Evolutionary conservation across 1,140 invertebrate genomes (phyloP), one percentile per base, ranked within the genome.

Genomic region (Eupristina koningsbergeri): DNA sequence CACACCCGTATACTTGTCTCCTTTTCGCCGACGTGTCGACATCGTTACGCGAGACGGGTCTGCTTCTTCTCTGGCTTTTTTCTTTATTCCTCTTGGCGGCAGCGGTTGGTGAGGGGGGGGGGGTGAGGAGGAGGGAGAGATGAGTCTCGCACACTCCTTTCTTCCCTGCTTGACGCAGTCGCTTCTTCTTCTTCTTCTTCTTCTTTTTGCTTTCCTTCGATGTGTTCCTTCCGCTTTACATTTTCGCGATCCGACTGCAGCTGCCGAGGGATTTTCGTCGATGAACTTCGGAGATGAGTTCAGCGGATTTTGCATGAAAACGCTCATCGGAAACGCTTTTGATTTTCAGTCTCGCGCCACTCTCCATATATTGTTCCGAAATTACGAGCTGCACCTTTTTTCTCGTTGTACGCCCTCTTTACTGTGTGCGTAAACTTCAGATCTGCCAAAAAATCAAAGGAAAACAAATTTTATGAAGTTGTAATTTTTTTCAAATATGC

Each of bases 31-130:
- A 17, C 50, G 50, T n/a, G 19, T 53, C 47, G 74, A 22, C 19
- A n/a, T 53, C 31, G 63, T 53, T 61, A 39, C 47, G 47, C 69
- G 80, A 74, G 26, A 41, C 75, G 75, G 17, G 34, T 76, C 29
- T 45, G 67, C n/a, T 75, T 85, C 67, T 73, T 76, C 50, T 11
- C 69, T 58, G 19, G 31, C 64, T n/a, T 71, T 50, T n/a, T 63
- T 39, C 36, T 80, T 58, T 58, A 26, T 58, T 58, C 53, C 53
- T n/a, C n/a, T n/a, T n/a, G n/a, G n/a, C n/a, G n/a, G n/a, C n/a
- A n/a, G n/a, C n/a, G n/a, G n/a, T n/a, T n/a, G n/a, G n/a, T n/a
- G n/a, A n/a, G n/a, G n/a, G n/a, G n/a, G n/a, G n/a, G n/a, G n/a
- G n/a, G n/a, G 26, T 22, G 53, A 58, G 53, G 50, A 58, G 53